Evolutionary conservation across 92 coral and sea anemone genomes (phyloP).

Genomic region (Phymanthus crucifer): DNA sequence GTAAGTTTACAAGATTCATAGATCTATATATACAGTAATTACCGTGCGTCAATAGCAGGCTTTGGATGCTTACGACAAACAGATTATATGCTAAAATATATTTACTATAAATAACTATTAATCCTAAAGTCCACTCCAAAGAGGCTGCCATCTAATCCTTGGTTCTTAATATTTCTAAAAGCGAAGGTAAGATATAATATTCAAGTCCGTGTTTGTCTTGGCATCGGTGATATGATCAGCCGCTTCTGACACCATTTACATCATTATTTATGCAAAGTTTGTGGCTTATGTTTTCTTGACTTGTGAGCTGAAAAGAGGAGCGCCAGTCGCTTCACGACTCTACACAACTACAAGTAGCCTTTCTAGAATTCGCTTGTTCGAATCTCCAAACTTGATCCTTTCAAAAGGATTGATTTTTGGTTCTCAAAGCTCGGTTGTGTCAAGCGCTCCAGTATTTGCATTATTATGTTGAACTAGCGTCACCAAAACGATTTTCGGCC

Average conservation of each 20-base stretch:
- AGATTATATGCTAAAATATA: background rate
- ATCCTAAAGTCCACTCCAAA: background rate
- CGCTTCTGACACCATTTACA: background rate
- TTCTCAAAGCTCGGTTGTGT: too few relatives aligned
- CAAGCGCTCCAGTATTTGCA: background rate
- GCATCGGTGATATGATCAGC: background rate
- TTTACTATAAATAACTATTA: background rate
- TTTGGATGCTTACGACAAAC: background rate
- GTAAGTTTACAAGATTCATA: too few relatives aligned
- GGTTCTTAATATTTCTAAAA: background rate
- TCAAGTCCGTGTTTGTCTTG: background rate
- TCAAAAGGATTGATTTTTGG: background rate
- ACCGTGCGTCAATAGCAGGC: background rate
- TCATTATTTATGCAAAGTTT: slow-evolving; percentile 1
- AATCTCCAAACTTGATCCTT: background rate
- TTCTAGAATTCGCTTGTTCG: background rate
- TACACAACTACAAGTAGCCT: background rate
- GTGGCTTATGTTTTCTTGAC: background rate
- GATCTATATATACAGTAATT: too few relatives aligned
- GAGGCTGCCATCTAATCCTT: background rate
- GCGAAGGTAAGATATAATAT: background rate
- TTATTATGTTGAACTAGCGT: background rate
- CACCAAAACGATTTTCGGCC: background rate
- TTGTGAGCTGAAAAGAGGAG: background rate
- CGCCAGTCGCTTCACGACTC: background rate